Conservation (phyloP, 92 coral and sea anemone genomes). For the Palythoa caribaeorum region DNA sequence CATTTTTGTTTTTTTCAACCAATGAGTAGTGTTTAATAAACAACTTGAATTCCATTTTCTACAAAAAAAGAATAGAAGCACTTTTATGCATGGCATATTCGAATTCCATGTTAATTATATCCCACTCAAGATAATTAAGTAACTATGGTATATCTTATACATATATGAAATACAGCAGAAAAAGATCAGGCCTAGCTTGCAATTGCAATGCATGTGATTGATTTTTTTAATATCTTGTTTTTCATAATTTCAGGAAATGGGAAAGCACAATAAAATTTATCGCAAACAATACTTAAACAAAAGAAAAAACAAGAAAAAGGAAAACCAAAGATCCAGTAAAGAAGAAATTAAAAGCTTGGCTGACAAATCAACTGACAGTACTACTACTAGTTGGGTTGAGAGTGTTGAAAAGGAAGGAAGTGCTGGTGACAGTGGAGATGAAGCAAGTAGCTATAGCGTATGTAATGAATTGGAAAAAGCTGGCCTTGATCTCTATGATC, state of each 20-base stretch:
- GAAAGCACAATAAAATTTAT: not conserved
- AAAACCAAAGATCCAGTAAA: not conserved
- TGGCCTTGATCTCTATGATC: not conserved
- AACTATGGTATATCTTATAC: too few species aligned
- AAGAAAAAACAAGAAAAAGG: constrained; percentile 30
- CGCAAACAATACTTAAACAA: constrained; percentile 16
- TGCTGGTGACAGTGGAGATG: constrained; percentile 29
- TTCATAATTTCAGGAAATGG: not conserved
- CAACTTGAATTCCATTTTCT: too few species aligned
- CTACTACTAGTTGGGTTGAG: not conserved
- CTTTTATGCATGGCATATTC: too few species aligned
- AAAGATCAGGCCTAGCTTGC: too few species aligned
- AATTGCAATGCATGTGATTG: too few species aligned
- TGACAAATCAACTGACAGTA: constrained; percentile 8
- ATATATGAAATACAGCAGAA: too few species aligned
- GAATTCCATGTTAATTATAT: too few species aligned
- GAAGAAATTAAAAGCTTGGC: not conserved
- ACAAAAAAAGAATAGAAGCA: too few species aligned
- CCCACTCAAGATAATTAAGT: too few species aligned
- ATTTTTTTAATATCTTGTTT: constrained; percentile 5
- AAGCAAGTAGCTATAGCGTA: not conserved
- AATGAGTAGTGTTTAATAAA: too few species aligned
- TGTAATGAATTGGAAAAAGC: constrained; percentile 15
- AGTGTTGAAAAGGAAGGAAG: constrained; percentile 34
- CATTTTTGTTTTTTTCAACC: too few species aligned